A percentile compares a stretch with the other conserved stretches of the same genome.
Conservation (phyloP, 2,113 vertebrate species). For the Pelecanus crispus region DNA sequence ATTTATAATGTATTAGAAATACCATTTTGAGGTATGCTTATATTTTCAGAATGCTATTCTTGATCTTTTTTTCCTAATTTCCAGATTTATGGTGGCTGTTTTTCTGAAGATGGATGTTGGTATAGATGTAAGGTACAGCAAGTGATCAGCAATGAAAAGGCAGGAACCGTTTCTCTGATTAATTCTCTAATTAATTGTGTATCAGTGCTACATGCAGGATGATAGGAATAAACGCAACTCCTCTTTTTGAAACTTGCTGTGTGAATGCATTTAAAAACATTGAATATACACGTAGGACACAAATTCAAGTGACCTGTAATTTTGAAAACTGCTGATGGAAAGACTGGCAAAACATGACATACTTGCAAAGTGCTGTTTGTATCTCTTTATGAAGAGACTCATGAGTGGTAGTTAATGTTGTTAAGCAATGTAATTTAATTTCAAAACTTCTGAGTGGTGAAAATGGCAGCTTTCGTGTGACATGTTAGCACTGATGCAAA, state of each 20-base stretch:
- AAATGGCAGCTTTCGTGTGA: background rate
- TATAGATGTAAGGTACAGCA: slow-evolving; percentile 78
- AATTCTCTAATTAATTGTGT: background rate
- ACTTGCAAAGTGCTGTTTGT: background rate
- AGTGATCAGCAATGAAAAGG: slow-evolving; percentile 71
- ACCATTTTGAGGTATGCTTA: background rate
- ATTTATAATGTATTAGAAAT: background rate
- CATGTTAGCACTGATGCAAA: background rate
- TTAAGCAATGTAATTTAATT: background rate
- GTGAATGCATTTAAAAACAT: background rate
- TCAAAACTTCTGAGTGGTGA: background rate
- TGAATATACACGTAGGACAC: background rate
- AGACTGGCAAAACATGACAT: background rate
- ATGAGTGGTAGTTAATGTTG: background rate
- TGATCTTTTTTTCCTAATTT: background rate
- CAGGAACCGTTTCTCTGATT: background rate
- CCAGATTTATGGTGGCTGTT: slow-evolving; percentile 79
- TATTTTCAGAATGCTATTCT: background rate
- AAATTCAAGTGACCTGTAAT: background rate
- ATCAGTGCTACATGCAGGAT: background rate
- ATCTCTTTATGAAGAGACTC: background rate
- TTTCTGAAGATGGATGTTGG: slow-evolving; percentile 80
- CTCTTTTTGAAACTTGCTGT: background rate
- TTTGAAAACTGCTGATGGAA: background rate
- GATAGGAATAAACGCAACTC: background rate